phyloP scores from a whole-genome alignment of 2,888 invertebrate species.

The Meandrusa payeni region DNA sequence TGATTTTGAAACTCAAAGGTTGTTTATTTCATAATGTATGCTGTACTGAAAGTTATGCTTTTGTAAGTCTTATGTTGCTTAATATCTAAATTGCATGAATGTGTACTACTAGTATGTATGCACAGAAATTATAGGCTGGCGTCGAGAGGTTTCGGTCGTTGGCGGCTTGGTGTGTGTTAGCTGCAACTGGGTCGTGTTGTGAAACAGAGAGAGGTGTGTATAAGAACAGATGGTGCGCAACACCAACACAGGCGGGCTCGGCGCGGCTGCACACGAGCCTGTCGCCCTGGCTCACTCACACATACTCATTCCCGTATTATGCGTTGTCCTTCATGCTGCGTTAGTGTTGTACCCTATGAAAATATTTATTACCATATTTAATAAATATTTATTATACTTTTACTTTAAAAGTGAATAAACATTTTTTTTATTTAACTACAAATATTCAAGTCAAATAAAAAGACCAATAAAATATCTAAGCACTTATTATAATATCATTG shows the following conservation, averaged over 20 bases:
- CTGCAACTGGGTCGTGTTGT: slow-evolving; percentile 50
- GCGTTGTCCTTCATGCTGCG: neutral
- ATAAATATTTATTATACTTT: too few relatives aligned
- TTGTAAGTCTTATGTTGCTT: slow-evolving; percentile 31
- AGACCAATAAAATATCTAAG: too few relatives aligned
- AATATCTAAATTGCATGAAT: slow-evolving; percentile 28
- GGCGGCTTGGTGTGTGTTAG: slow-evolving; percentile 33
- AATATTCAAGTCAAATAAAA: too few relatives aligned
- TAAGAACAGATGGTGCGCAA: slow-evolving; percentile 18
- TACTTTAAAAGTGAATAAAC: too few relatives aligned
- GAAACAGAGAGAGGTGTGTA: slow-evolving; percentile 51
- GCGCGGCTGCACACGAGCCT: slow-evolving; percentile 16
- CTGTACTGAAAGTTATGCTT: slow-evolving; percentile 35
- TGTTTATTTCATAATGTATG: slow-evolving; percentile 34
- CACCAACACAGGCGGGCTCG: slow-evolving; percentile 6
- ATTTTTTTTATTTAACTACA: too few relatives aligned
- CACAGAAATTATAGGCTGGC: slow-evolving; percentile 26
- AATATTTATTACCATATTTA: too few relatives aligned
- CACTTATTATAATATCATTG: too few relatives aligned
- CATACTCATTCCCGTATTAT: neutral
- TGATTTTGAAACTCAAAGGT: slow-evolving; percentile 38
- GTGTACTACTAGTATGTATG: slow-evolving; percentile 22
- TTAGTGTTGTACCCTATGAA: too few relatives aligned
- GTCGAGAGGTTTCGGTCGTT: slow-evolving; percentile 24
- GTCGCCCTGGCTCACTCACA: slow-evolving; percentile 9